Evolutionary conservation across 2,113 vertebrate species (phyloP).

Genomic region (Sitta europaea): DNA sequence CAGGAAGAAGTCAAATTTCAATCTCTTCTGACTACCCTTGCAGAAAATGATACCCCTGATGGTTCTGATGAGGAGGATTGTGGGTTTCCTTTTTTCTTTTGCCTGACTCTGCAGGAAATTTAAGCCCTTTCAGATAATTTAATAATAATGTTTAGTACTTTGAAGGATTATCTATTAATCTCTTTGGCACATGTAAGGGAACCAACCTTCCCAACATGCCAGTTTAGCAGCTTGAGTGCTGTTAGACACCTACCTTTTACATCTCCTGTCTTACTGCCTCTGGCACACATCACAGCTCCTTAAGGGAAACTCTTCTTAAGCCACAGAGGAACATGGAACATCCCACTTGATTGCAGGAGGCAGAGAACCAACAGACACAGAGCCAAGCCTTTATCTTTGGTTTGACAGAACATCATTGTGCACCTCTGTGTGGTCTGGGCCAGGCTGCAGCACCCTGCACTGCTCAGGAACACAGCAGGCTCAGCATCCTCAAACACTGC

Average conservation of each 20-base stretch:
- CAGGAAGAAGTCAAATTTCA: neutral
- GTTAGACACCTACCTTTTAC: neutral
- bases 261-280: neutral
- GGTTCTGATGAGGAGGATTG: neutral
- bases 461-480: no score
- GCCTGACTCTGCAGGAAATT: neutral
- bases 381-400: neutral
- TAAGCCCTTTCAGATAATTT: neutral
- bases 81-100: neutral
- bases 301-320: neutral
- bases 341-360: neutral
- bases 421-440: neutral
- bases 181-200: neutral
- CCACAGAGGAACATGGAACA: neutral
- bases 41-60: neutral
- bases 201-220: neutral
- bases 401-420: neutral
- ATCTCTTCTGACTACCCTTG: neutral
- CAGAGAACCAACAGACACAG: neutral
- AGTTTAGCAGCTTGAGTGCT: neutral
- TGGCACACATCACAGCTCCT: accelerated
- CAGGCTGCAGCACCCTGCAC: neutral
- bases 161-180: neutral
- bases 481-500: neutral
- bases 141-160: neutral